phyloP scores from a whole-genome alignment of 1,140 invertebrate species.

The Eumaeus atala region DNA sequence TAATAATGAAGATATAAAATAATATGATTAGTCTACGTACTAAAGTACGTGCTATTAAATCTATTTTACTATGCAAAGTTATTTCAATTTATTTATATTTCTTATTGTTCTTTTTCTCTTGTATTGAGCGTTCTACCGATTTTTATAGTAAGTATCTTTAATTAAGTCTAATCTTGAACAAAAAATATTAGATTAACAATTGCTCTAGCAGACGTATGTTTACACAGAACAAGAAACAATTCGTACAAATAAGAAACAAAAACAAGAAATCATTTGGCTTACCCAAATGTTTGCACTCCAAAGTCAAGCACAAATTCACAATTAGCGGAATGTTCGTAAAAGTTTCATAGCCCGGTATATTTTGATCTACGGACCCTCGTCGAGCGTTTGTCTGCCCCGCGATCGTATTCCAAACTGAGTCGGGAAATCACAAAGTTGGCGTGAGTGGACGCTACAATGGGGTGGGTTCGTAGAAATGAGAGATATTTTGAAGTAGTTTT shows the following conservation, averaged over 20 bases:
- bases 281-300: not conserved
- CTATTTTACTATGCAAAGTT: no score
- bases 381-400: slow-evolving; percentile 10
- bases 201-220: no score
- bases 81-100: no score
- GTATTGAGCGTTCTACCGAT: no score
- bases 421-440: slow-evolving; percentile 15
- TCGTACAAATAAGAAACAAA: not conserved
- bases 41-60: no score
- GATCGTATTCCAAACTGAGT: slow-evolving; percentile 27
- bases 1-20: no score
- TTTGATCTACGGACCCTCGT: not conserved
- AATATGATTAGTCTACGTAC: no score
- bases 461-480: slow-evolving; percentile 27
- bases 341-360: not conserved
- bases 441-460: slow-evolving; percentile 25
- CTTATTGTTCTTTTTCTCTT: no score
- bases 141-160: no score
- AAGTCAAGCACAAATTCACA: not conserved
- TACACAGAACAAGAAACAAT: not conserved
- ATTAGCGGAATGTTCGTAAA: not conserved
- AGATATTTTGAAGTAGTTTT: slow-evolving; percentile 27
- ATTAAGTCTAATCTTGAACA: no score
- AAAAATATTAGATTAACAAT: no score
- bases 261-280: not conserved